These are phyloP conservation scores for Drosophila mayaguana DNA, from an alignment of 2,888 invertebrate species.

Conservation along the genomic window DNA sequence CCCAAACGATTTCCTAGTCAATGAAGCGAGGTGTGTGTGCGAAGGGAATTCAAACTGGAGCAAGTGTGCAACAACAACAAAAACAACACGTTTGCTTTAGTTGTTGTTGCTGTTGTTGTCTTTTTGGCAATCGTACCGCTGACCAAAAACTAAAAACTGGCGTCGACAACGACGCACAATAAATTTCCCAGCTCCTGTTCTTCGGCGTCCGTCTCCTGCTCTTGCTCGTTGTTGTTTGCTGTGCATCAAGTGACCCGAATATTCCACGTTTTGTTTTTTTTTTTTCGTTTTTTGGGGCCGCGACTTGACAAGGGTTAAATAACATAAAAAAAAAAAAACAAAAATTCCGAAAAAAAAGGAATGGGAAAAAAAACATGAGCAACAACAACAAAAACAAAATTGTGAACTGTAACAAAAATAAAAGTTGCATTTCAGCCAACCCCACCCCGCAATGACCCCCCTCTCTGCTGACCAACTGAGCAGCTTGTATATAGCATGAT, in stretches of 20 bases:
- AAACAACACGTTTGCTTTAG: conserved; percentile 49
- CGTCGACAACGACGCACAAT: conserved; percentile 68
- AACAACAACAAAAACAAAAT: conserved; percentile 55
- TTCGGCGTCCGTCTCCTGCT: conserved; percentile 27
- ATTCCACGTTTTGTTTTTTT: conserved; percentile 56
- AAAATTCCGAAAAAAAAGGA: background rate
- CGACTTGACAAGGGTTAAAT: conserved; percentile 79
- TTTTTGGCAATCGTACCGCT: conserved; percentile 53
- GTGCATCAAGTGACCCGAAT: conserved; percentile 77
- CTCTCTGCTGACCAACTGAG: conserved; percentile 16
- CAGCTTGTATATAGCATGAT: conserved; percentile 3
- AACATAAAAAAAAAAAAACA: conserved; percentile 63
- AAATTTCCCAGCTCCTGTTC: conserved; percentile 61
- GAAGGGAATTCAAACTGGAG: conserved; percentile 56
- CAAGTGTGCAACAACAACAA: conserved; percentile 75
- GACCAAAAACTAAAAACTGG: conserved; percentile 65
- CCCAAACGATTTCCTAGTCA: conserved; percentile 20
- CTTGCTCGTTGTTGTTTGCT: conserved; percentile 26
- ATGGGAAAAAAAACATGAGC: conserved; percentile 45
- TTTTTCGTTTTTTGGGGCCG: conserved; percentile 27
- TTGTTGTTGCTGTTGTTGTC: conserved; percentile 25
- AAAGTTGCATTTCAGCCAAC: conserved; percentile 43
- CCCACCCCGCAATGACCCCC: background rate
- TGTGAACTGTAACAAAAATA: conserved; percentile 51
- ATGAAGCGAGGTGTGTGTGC: conserved; percentile 10